phyloP scores from a whole-genome alignment of 2,113 vertebrate species.

The Lepisosteus oculatus region DNA sequence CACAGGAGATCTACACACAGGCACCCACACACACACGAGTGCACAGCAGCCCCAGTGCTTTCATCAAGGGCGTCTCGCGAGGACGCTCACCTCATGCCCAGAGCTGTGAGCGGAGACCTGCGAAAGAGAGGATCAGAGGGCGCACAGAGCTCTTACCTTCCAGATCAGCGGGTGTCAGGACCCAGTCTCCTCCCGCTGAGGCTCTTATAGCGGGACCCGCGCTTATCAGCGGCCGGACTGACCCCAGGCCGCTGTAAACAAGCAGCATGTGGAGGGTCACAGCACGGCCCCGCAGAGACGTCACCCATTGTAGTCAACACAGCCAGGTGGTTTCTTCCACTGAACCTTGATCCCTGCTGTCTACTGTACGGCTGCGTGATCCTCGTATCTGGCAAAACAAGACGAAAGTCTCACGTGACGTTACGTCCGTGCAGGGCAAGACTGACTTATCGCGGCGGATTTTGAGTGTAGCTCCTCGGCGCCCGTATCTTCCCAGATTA shows the following conservation, averaged over 20 bases:
- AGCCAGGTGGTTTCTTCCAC: slow-evolving; percentile 15
- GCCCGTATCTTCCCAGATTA: too few species aligned
- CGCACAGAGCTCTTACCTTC: slow-evolving; percentile 30
- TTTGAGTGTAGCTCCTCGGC: not conserved
- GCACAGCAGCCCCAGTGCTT: too few species aligned
- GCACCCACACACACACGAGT: too few species aligned
- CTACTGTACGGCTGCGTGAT: too few species aligned
- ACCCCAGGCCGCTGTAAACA: slow-evolving; percentile 70
- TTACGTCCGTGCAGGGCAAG: slow-evolving; percentile 17
- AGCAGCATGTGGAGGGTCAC: slow-evolving; percentile 75
- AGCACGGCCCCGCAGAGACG: slow-evolving; percentile 7
- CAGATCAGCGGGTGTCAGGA: slow-evolving; percentile 30
- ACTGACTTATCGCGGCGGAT: slow-evolving; percentile 21
- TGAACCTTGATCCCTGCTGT: slow-evolving; percentile 14
- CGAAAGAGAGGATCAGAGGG: fast-evolving
- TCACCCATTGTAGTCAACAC: not conserved
- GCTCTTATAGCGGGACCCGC: slow-evolving; percentile 58
- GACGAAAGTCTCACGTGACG: slow-evolving; percentile 7
- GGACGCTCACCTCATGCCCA: too few species aligned
- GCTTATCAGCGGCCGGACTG: slow-evolving; percentile 66
- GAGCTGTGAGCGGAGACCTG: not conserved
- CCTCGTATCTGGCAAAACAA: too few species aligned
- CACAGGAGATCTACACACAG: too few species aligned
- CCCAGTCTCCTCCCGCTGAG: slow-evolving; percentile 36
- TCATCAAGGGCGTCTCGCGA: too few species aligned